Base-by-base conservation (phyloP, 1,140 invertebrate genomes). In the Notospermus geniculatus region DNA sequence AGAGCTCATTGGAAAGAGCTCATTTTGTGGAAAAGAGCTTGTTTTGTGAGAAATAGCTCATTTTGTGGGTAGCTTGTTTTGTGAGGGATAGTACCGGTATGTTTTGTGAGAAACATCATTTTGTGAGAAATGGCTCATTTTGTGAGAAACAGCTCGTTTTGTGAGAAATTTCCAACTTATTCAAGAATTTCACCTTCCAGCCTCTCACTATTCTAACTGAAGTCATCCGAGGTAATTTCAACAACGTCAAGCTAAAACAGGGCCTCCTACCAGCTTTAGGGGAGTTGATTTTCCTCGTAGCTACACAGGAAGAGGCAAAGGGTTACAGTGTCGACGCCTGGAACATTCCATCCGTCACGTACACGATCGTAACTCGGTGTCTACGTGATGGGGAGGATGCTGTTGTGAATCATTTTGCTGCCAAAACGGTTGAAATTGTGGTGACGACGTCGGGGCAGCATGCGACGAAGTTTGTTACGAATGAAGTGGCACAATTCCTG, bases 361-460 rank as follows among this genome's bases (percentile, higher is more conserved):
- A 73, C 60, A 77, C 76, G 54, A 64, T 79, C 32, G 72, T 79
- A 28, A 71, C 66, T 17, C 61, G 75, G 41, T 74, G 75, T 57
- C 71, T 78, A 55, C 58, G 74, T 53, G 77, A 80, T 64, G 76
- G 76, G 63, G 79, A 81, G 58, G 80, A 82, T 68, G 64, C 71
- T n/a, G 63, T 76, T 22, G 63, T 78, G 29, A 76, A 80, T 58
- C 78, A 81, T 63, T 71, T 73, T 54, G 75, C 77, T 41, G 74
- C 74, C 32, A 82, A 81, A 64, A 78, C 78, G 59, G 72, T 82
- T n/a, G 78, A 81, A 64, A 81, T 79, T 65, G 69, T 82, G 1
- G 72, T 73, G 22, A 62, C 78, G n/a, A 78, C 73, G 17, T 67
- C 41, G 25, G 71, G 74, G 28, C 58, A 58, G 36, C 75, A 80